These are phyloP conservation scores for Drosophila takahashii DNA, from an alignment of 1,140 invertebrate genomes.

Conservation along the genomic window DNA sequence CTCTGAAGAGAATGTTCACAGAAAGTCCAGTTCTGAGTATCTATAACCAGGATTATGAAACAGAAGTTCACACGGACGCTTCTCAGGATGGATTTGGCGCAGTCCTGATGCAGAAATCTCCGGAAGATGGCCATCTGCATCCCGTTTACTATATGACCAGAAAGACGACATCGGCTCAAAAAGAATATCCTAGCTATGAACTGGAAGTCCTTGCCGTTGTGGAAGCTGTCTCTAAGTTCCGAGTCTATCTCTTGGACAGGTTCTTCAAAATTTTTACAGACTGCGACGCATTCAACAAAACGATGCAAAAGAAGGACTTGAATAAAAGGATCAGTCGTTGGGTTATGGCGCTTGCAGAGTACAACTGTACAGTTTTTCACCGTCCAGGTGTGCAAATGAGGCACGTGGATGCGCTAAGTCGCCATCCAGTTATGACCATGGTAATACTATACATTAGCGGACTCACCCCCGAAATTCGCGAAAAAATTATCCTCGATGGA, in stretches of 20 bases:
- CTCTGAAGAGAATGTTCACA: not conserved
- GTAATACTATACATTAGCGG: too few species aligned
- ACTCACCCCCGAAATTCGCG: too few species aligned
- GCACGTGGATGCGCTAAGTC: too few species aligned
- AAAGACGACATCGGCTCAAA: too few species aligned
- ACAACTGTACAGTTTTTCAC: not conserved
- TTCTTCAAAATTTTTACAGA: not conserved
- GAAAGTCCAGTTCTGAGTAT: not conserved
- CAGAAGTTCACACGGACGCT: not conserved
- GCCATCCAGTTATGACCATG: too few species aligned
- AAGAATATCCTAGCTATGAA: not conserved
- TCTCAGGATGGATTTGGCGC: not conserved
- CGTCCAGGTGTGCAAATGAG: not conserved
- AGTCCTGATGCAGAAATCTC: not conserved
- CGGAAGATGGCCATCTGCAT: not conserved
- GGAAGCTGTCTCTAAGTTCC: not conserved
- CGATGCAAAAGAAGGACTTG: not conserved
- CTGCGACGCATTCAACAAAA: slow-evolving; percentile 1
- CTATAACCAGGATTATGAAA: not conserved
- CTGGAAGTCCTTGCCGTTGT: not conserved
- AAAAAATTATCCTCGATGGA: too few species aligned
- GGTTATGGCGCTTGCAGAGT: not conserved
- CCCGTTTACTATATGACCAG: too few species aligned
- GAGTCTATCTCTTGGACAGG: not conserved
- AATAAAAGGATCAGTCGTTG: slow-evolving; percentile 3